Evolutionary conservation across 2,113 vertebrate genomes (phyloP), one percentile per base, ranked within the genome.

Genomic region (Malurus cyaneus): DNA sequence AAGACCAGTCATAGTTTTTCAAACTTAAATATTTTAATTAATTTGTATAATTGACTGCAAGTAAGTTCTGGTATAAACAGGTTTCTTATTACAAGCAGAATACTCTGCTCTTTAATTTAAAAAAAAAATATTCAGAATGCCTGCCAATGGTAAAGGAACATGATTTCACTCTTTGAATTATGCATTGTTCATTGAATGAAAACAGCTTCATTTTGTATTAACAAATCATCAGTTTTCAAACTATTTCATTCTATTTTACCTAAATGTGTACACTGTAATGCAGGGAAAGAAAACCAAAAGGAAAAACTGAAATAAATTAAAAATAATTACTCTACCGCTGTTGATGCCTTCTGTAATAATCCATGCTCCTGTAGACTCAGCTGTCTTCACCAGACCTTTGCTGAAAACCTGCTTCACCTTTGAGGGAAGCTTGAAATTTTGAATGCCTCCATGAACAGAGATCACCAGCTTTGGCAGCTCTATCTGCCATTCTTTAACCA

Each of bases 401-500:
- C 98, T 98, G 94, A 99, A 99, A 89, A 98, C 96, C 89, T 99
- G 98, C 57, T 98, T 98, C 50, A 99, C 95, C 80, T 98, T 99
- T 18, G 98, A 96, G 18, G 98, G 94, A 90, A 99, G 98, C 57
- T 97, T 96, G 95, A 99, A 99, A 96, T 99, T 99, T 67, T 99
- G 98, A 44, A 98, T 97, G 14, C 99, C 99, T 41, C 99, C 99
- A 13, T 99, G 98, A 90, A 99, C 98, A 6, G 98, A 99, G 70
- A 99, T 98, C 24, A 99, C 98, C 23, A 99, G 97, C 95, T 99
- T 99, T 66, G 99, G 99, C 88, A 98, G 96, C 54, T 99, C 99
- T 98, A 99, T 99, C 94, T 99, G 99, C 99, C 99, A 99, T 94
- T 99, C 99, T 93, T 97, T 98, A 92, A 99, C 88, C 99, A 99